These are phyloP conservation scores for Trachymyrmex cornetzi DNA, from an alignment of 1,140 invertebrate species.

Conservation along the genomic window DNA sequence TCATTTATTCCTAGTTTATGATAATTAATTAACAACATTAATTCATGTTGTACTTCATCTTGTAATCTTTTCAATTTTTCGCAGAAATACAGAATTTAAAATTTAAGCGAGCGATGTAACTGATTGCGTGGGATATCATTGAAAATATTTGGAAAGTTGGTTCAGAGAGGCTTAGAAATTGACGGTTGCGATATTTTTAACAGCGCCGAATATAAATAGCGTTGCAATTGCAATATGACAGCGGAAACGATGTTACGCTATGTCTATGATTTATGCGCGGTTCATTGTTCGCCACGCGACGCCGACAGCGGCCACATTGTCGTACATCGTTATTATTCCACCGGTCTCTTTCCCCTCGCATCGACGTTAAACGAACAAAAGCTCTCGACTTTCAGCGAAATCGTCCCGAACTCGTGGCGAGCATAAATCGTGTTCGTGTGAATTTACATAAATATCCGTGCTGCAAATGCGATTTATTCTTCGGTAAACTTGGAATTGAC, in stretches of 20 bases:
- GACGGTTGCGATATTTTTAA: slow-evolving; percentile 29
- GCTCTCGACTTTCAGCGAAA: slow-evolving; percentile 63
- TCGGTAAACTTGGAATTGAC: slow-evolving; percentile 29
- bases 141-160: not conserved
- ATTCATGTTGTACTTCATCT: not conserved
- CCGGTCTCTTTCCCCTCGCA: slow-evolving; percentile 35
- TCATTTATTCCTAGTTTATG: not conserved
- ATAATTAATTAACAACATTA: slow-evolving; percentile 6
- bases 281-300: slow-evolving; percentile 74
- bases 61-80: not conserved
- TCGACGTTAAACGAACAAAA: slow-evolving; percentile 69
- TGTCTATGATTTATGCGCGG: slow-evolving; percentile 71
- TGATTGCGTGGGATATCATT: not conserved
- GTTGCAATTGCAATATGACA: slow-evolving; percentile 64
- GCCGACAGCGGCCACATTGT: slow-evolving; percentile 67
- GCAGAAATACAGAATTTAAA: not conserved
- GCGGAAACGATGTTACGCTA: slow-evolving; percentile 62
- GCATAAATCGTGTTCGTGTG: slow-evolving; percentile 37
- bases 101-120: not conserved
- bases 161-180: slow-evolving; percentile 6
- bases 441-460: slow-evolving; percentile 55
- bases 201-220: slow-evolving; percentile 61
- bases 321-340: slow-evolving; percentile 72
- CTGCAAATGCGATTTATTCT: slow-evolving; percentile 24
- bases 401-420: not conserved